phyloP scores from a whole-genome alignment of 1,140 invertebrate genomes.

The Drosophila pectinifera region DNA sequence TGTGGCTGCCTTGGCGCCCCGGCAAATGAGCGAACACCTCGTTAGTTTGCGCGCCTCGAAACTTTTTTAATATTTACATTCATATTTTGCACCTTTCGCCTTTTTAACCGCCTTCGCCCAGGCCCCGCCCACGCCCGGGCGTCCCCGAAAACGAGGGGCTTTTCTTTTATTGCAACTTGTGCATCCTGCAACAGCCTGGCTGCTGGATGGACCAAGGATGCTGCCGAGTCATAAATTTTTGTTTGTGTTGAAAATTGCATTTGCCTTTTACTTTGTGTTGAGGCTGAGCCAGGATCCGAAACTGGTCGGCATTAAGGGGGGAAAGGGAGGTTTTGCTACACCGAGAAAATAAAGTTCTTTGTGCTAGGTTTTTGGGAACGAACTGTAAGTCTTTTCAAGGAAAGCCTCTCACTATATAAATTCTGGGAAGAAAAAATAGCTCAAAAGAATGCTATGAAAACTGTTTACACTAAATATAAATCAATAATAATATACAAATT shows the following conservation, averaged over 20 bases:
- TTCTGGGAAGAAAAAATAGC: not conserved
- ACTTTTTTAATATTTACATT: constrained; percentile 84
- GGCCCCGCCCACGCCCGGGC: not conserved
- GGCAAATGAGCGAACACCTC: constrained; percentile 79
- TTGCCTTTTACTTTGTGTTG: constrained; percentile 75
- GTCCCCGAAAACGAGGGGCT: constrained; percentile 4
- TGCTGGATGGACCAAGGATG: constrained; percentile 43
- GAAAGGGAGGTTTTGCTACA: not conserved
- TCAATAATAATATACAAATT: no score
- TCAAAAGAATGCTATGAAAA: no score
- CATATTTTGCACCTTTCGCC: constrained; percentile 80
- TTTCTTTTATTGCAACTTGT: constrained; percentile 60
- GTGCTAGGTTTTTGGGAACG: not conserved
- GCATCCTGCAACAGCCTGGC: constrained; percentile 28
- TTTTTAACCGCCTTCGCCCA: constrained; percentile 39
- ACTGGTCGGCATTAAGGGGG: constrained; percentile 4
- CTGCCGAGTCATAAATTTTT: constrained; percentile 72
- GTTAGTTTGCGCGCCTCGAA: constrained; percentile 78
- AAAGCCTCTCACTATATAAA: not conserved
- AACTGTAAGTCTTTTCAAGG: not conserved
- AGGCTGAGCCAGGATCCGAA: constrained; percentile 36
- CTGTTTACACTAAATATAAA: no score
- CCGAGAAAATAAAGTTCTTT: constrained; percentile 7
- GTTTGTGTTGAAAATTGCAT: constrained; percentile 83
- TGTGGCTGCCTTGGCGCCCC: constrained; percentile 8